phyloP scores from a whole-genome alignment of 2,113 vertebrate genomes.

The Poecile atricapillus region DNA sequence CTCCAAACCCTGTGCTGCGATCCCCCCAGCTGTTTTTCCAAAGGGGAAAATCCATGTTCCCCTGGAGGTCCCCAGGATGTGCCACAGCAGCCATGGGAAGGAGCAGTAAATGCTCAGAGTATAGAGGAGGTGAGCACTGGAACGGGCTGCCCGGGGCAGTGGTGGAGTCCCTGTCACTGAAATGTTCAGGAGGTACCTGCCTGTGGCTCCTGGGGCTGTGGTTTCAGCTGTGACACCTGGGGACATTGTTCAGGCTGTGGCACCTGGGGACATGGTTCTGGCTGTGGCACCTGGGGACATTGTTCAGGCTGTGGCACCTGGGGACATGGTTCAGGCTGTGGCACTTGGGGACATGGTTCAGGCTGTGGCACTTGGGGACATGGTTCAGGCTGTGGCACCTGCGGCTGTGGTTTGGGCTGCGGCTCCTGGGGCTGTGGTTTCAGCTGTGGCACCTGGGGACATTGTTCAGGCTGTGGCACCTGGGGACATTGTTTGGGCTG shows the following conservation, averaged over 20 bases:
- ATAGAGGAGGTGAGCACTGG: not conserved
- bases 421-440: rapidly evolving
- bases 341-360: not conserved
- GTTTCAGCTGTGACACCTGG: too few relatives aligned
- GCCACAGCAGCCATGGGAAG: rapidly evolving
- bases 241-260: not conserved
- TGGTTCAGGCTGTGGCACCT: not conserved
- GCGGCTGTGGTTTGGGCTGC: too few relatives aligned
- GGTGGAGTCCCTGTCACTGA: too few relatives aligned
- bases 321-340: too few relatives aligned
- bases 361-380: not conserved
- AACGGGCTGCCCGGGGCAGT: not conserved
- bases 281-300: too few relatives aligned
- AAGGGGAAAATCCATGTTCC: not conserved
- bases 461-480: not conserved
- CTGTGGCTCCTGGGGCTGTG: too few relatives aligned
- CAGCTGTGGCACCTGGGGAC: not conserved
- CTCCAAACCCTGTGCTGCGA: not conserved
- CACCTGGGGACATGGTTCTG: too few relatives aligned
- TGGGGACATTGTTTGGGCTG: not conserved
- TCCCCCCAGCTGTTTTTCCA: not conserved
- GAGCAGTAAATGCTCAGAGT: not conserved
- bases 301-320: not conserved
- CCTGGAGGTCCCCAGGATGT: rapidly evolving
- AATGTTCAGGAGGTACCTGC: too few relatives aligned